Evolutionary conservation across 1,140 invertebrate genomes (phyloP).

Genomic region (Cheumatopsyche charites): DNA sequence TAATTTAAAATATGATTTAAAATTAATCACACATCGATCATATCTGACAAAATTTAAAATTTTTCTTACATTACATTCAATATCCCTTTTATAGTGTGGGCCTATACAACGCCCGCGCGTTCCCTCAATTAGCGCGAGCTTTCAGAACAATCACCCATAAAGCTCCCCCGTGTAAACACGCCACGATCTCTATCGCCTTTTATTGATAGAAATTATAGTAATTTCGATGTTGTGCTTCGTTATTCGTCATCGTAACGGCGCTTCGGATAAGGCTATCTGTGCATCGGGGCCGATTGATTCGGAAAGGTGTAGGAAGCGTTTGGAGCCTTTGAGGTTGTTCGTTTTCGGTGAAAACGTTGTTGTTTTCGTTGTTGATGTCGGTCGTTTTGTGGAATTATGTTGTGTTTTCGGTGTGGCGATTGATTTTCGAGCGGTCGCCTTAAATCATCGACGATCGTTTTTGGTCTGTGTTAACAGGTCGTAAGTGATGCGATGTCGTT

Average conservation of each 20-base stretch:
- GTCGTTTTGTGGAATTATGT: background rate
- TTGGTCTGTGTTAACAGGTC: no score
- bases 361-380: background rate
- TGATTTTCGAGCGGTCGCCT: no score
- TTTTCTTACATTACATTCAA: no score
- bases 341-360: background rate
- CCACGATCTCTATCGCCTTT: slow-evolving; percentile 27
- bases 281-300: slow-evolving; percentile 22
- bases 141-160: slow-evolving; percentile 34
- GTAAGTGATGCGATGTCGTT: no score
- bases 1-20: no score
- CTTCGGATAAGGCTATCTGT: slow-evolving; percentile 27
- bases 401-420: no score
- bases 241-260: slow-evolving; percentile 7
- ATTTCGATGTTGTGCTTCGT: slow-evolving; percentile 23
- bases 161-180: slow-evolving; percentile 5
- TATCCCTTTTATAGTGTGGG: no score
- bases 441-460: no score
- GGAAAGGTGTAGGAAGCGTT: slow-evolving; percentile 3
- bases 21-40: no score
- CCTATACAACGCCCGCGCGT: no score
- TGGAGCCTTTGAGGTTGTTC: background rate
- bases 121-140: slow-evolving; percentile 22
- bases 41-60: no score
- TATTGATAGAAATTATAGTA: slow-evolving; percentile 38